Evolutionary conservation across 2,113 vertebrate species (phyloP).

Genomic region (Picathartes gymnocephalus): DNA sequence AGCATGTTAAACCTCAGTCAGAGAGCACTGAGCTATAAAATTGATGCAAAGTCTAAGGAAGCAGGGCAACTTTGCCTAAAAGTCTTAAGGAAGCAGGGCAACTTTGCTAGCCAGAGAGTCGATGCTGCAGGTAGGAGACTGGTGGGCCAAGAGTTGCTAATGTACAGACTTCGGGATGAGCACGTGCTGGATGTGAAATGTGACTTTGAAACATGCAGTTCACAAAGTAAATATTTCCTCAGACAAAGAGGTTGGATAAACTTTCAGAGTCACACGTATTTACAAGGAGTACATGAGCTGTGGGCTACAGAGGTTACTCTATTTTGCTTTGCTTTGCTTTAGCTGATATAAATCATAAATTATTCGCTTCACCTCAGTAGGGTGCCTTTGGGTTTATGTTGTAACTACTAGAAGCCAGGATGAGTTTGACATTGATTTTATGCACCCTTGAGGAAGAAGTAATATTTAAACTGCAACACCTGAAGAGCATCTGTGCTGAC

Average conservation of each 20-base stretch:
- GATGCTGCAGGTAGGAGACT: fast-evolving
- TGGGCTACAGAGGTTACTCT: neutral
- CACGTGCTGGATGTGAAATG: neutral
- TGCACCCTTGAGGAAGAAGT: neutral
- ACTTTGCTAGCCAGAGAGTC: fast-evolving
- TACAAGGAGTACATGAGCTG: neutral
- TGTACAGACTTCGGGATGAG: neutral
- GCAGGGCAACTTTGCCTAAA: neutral
- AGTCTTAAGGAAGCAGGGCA: neutral
- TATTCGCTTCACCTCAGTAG: neutral
- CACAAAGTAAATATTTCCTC: neutral
- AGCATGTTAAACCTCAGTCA: neutral
- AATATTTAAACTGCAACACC: neutral
- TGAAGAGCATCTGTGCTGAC: neutral
- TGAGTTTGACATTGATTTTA: neutral
- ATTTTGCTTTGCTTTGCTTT: neutral
- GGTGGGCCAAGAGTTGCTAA: neutral
- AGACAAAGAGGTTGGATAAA: neutral
- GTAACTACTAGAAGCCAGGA: neutral
- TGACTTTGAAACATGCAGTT: neutral
- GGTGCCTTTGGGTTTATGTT: neutral
- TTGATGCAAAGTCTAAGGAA: neutral
- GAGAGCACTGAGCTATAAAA: neutral
- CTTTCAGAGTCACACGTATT: neutral
- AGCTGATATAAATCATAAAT: neutral